Evolutionary conservation across 2,888 invertebrate species (phyloP), one percentile per base, ranked within the genome.

Genomic region (Scaptomyza cyrtandrae): DNA sequence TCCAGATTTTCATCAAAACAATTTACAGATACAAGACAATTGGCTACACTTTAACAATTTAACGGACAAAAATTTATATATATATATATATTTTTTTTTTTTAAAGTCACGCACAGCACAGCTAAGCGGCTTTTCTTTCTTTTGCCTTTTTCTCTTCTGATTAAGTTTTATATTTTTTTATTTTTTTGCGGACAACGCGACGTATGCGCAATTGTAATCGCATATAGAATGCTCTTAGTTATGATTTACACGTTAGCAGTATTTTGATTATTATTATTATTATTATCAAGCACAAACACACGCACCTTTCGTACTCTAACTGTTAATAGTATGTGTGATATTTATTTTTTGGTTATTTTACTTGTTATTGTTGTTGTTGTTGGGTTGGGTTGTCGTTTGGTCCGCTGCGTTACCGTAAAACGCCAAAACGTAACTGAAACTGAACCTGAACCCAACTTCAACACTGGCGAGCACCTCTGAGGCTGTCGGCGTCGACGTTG

Each of bases 371-470:
- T 61, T 54, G 45, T 45, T 16, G 64, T 61, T 54, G 45, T 59
- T 33, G 9, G 5, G 27, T 29, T 29, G 50, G n/a, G 56, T 62
- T 55, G 54, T 57, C 56, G 69, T 61, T 57, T 57, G 73, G 73
- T 80, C 64, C 81, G 85, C 80, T 76, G 85, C 86, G 88, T 87
- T 87, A 85, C 85, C 88, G 85, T 85, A 85, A 85, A 85, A 79
- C 88, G 85, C 83, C 81, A 80, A 85, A 85, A 87, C 88, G 85
- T 85, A 87, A 87, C 86, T 85, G 72, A 86, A 80, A 87, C 80
- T 81, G 79, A 86, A 84, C 84, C 86, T 81, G 74, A 82, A 78
- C 69, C 67, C 86, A 84, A 86, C 81, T 79, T 71, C 74, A 74
- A 49, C 71, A 65, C 66, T 56, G 71, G 64, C 79, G 64, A 71